A percentile compares a stretch with the other conserved stretches of the same genome.
These are phyloP conservation scores for Drosophila birchii DNA, from an alignment of 2,888 invertebrate genomes.

Conservation along the genomic window DNA sequence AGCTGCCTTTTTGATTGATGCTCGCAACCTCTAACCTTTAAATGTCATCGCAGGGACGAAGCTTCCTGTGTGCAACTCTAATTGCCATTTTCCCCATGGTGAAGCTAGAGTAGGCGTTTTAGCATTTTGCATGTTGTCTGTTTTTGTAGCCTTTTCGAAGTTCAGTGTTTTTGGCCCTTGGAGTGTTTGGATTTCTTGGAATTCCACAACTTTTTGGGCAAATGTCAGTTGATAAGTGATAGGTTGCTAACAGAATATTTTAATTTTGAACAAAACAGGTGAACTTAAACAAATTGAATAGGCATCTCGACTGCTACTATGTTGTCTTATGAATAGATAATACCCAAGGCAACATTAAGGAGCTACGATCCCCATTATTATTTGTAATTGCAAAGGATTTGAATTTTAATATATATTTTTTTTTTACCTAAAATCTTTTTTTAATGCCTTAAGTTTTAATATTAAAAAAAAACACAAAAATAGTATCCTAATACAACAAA, in stretches of 20 bases:
- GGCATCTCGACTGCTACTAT: not conserved
- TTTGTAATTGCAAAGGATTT: too few species aligned
- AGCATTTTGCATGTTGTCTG: slow-evolving; percentile 24
- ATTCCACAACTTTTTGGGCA: slow-evolving; percentile 22
- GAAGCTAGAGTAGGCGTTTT: slow-evolving; percentile 22
- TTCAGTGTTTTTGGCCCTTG: slow-evolving; percentile 19
- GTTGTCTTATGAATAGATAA: too few species aligned
- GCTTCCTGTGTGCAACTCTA: slow-evolving; percentile 36
- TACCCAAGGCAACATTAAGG: too few species aligned
- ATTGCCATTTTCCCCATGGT: slow-evolving; percentile 33
- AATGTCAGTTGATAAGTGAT: slow-evolving; percentile 33
- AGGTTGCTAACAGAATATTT: slow-evolving; percentile 7
- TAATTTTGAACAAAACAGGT: not conserved
- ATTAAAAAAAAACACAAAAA: too few species aligned
- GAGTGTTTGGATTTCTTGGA: slow-evolving; percentile 32
- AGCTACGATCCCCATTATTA: too few species aligned
- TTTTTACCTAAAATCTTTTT: too few species aligned
- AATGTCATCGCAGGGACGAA: slow-evolving; percentile 57
- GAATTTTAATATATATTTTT: too few species aligned
- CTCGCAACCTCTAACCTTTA: slow-evolving; percentile 74
- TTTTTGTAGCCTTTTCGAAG: slow-evolving; percentile 27
- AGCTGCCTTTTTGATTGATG: slow-evolving; percentile 61
- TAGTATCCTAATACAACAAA: too few species aligned
- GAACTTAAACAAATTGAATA: not conserved
- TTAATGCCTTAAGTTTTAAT: too few species aligned